These are phyloP conservation scores for Cryptocheilus praepositus DNA, from an alignment of 2,888 invertebrate species.

Conservation along the genomic window DNA sequence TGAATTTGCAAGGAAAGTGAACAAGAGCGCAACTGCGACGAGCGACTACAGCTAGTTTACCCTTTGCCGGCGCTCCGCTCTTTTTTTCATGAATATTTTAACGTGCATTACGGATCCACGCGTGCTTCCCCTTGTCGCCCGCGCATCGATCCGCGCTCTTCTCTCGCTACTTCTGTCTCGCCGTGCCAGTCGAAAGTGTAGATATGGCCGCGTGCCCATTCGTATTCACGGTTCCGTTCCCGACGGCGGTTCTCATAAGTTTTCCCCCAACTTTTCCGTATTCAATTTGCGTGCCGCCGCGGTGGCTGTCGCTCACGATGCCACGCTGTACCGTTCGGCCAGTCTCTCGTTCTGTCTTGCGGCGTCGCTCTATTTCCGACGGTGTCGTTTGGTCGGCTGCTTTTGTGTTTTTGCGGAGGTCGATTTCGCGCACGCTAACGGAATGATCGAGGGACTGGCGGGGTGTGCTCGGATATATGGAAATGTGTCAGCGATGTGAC, in stretches of 20 bases:
- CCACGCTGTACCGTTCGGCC: constrained; percentile 13
- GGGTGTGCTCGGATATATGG: too few species aligned
- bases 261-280: constrained; percentile 58
- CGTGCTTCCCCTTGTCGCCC: background rate
- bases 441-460: too few species aligned
- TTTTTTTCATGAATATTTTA: too few species aligned
- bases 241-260: constrained; percentile 60
- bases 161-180: constrained; percentile 1
- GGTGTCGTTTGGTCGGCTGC: too few species aligned
- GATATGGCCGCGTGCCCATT: constrained; percentile 55
- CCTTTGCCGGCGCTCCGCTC: background rate
- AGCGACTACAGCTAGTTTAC: too few species aligned
- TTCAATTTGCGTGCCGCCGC: constrained; percentile 61
- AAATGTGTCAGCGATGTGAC: constrained; percentile 32
- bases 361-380: background rate
- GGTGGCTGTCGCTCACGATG: constrained; percentile 19
- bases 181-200: constrained; percentile 36
- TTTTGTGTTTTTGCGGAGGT: too few species aligned
- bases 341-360: background rate
- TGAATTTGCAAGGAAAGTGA: too few species aligned
- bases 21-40: too few species aligned
- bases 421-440: too few species aligned
- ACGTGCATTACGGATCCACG: too few species aligned
- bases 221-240: constrained; percentile 59
- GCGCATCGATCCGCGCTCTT: constrained; percentile 22